These are phyloP conservation scores for Charina bottae DNA, from an alignment of 2,113 vertebrate genomes.

Conservation along the genomic window DNA sequence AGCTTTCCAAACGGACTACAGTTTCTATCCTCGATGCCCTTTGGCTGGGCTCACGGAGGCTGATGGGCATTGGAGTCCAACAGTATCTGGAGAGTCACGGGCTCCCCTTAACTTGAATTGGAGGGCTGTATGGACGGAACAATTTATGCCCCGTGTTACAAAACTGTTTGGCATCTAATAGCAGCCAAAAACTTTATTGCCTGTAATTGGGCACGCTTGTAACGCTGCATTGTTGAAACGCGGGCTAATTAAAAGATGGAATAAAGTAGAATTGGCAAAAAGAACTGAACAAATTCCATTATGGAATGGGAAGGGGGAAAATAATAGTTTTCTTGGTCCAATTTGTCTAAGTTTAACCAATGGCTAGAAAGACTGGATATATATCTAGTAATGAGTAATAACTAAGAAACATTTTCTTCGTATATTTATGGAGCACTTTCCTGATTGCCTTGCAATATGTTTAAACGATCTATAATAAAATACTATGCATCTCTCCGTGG, in stretches of 20 bases:
- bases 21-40: neutral
- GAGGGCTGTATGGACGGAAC: neutral
- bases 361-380: neutral
- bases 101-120: neutral
- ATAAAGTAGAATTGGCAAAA: neutral
- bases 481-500: neutral
- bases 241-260: neutral
- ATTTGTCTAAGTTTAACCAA: neutral
- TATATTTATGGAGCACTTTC: neutral
- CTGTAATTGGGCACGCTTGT: neutral
- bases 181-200: neutral
- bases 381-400: neutral
- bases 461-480: neutral
- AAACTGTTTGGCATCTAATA: neutral
- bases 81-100: neutral
- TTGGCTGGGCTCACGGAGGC: neutral
- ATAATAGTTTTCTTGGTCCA: neutral
- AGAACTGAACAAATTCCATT: neutral
- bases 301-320: neutral
- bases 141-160: neutral
- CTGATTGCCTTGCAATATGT: neutral
- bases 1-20: neutral
- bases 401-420: neutral
- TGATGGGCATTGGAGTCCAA: neutral
- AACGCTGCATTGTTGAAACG: neutral